Conservation (phyloP, 2,888 invertebrate genomes). For the Euproctis similis region DNA sequence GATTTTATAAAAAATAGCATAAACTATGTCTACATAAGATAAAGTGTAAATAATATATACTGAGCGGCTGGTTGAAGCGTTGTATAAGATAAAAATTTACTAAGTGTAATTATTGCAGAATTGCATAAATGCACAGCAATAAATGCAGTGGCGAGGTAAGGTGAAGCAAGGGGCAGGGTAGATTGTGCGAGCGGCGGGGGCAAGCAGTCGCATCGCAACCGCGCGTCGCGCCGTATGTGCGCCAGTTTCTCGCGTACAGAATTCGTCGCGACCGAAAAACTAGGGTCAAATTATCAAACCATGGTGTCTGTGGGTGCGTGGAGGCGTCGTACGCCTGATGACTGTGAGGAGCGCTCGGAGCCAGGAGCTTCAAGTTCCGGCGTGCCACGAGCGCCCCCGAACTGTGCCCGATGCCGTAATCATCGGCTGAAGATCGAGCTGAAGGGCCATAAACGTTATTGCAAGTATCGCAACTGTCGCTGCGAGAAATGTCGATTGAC, state of each 20-base stretch:
- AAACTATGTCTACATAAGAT: too few relatives aligned
- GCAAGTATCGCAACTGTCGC: slow-evolving; percentile 87
- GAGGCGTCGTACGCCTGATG: slow-evolving; percentile 66
- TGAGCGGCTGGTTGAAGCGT: too few relatives aligned
- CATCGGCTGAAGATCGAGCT: slow-evolving; percentile 91
- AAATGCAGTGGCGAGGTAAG: slow-evolving; percentile 53
- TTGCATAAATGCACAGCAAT: slow-evolving; percentile 52
- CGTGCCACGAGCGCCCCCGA: slow-evolving; percentile 88
- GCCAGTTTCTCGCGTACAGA: slow-evolving; percentile 55
- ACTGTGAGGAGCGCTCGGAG: slow-evolving; percentile 66
- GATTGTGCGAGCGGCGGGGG: slow-evolving; percentile 36
- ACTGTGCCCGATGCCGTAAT: slow-evolving; percentile 94
- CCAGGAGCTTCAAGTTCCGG: slow-evolving; percentile 73
- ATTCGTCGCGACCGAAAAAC: slow-evolving; percentile 56
- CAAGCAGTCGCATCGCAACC: slow-evolving; percentile 62
- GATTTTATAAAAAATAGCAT: too few relatives aligned
- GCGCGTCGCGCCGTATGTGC: slow-evolving; percentile 50
- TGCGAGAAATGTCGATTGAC: slow-evolving; percentile 92
- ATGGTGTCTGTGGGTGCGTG: slow-evolving; percentile 70
- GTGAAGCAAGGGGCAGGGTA: slow-evolving; percentile 46
- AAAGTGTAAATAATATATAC: too few relatives aligned
- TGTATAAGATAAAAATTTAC: too few relatives aligned
- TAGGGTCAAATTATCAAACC: too few relatives aligned
- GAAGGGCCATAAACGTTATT: slow-evolving; percentile 95
- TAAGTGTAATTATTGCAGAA: slow-evolving; percentile 30